Conservation (phyloP, 2,113 vertebrate species). For the Oostethus manadensis region DNA sequence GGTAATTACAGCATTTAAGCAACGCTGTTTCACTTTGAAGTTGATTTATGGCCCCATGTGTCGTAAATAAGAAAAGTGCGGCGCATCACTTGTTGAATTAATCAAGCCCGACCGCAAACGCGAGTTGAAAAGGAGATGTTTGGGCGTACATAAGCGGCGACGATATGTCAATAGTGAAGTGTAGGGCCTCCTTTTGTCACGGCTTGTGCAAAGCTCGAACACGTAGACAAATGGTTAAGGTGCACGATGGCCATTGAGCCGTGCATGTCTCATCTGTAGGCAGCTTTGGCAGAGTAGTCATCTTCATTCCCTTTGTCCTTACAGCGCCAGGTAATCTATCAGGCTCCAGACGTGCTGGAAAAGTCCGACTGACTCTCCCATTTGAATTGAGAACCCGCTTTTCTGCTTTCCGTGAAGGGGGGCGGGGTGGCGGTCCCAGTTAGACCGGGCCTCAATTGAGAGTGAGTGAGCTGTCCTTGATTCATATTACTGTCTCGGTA, state of each 20-base stretch:
- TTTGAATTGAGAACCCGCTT: slow-evolving; percentile 75
- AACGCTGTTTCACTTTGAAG: slow-evolving; percentile 28
- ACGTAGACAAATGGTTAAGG: slow-evolving; percentile 74
- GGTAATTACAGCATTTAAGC: not conserved
- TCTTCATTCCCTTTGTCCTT: slow-evolving; percentile 87
- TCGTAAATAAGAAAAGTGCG: slow-evolving; percentile 40
- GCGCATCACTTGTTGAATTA: slow-evolving; percentile 51
- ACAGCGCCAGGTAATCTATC: slow-evolving; percentile 76
- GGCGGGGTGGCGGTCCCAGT: slow-evolving; percentile 50
- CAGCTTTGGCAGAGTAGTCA: slow-evolving; percentile 81
- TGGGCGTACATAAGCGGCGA: slow-evolving; percentile 44
- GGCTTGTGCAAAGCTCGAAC: slow-evolving; percentile 68
- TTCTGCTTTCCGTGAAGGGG: slow-evolving; percentile 45
- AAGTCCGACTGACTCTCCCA: slow-evolving; percentile 73
- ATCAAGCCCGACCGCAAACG: slow-evolving; percentile 46
- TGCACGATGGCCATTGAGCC: slow-evolving; percentile 69
- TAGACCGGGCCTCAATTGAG: slow-evolving; percentile 74
- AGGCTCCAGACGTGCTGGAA: slow-evolving; percentile 67
- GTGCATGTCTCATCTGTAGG: slow-evolving; percentile 76
- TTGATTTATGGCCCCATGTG: slow-evolving; percentile 29
- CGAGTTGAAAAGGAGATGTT: slow-evolving; percentile 57
- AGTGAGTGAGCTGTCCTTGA: slow-evolving; percentile 81
- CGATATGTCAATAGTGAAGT: slow-evolving; percentile 62
- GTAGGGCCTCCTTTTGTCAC: slow-evolving; percentile 62
- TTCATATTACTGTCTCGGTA: slow-evolving; percentile 71